Percentiles rank a stretch among this genome's conserved stretches.
Conservation (phyloP, 2,113 vertebrate species). For the Alectura lathami region DNA sequence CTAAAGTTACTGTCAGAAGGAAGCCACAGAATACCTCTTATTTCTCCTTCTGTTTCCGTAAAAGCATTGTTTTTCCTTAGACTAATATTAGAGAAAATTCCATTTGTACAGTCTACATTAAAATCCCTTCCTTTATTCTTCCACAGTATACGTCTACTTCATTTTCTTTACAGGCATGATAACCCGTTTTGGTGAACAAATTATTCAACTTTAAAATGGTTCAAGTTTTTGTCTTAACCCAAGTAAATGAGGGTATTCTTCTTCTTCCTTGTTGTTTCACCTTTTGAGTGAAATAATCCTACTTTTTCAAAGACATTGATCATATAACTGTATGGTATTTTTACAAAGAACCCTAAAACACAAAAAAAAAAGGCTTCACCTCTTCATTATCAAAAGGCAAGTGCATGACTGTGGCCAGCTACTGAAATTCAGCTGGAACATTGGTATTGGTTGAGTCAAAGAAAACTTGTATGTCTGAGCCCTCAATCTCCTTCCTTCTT, state of each 20-base stretch:
- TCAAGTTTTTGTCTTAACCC: not conserved
- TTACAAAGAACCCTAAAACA: not conserved
- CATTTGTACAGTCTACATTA: not conserved
- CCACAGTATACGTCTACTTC: not conserved
- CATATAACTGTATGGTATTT: not conserved
- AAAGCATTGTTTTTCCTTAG: not conserved
- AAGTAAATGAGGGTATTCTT: not conserved
- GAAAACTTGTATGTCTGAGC: not conserved
- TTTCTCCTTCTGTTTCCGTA: not conserved
- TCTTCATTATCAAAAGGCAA: not conserved
- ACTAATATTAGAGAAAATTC: not conserved
- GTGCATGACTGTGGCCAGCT: not conserved
- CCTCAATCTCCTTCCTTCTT: not conserved
- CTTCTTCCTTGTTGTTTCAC: not conserved
- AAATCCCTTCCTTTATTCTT: not conserved
- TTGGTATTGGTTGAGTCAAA: not conserved
- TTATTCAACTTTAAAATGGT: not conserved
- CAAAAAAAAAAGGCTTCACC: not conserved
- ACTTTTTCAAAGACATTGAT: not conserved
- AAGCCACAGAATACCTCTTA: not conserved
- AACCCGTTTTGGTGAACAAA: not conserved
- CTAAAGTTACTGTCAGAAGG: not conserved
- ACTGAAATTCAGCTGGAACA: not conserved
- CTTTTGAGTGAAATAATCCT: not conserved
- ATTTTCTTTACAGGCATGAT: not conserved